phyloP scores from a whole-genome alignment of 2,888 invertebrate genomes.

The Spicauda simplicius region DNA sequence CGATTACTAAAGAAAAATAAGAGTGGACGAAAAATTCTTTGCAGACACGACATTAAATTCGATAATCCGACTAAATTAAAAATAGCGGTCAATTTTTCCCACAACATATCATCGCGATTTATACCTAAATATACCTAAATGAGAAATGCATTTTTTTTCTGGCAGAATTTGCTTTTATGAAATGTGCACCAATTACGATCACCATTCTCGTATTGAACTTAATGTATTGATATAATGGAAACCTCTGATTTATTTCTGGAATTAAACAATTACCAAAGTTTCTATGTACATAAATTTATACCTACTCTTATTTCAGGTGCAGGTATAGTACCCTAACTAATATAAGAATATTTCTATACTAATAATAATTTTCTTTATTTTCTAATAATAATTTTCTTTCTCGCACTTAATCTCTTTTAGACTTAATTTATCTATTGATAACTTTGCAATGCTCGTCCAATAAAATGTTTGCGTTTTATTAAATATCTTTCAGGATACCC shows the following conservation, averaged over 20 bases:
- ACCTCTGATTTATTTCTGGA: too few species aligned
- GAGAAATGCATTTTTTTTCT: too few species aligned
- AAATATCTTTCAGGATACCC: neutral
- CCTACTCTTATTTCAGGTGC: too few species aligned
- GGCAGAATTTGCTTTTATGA: constrained; percentile 22
- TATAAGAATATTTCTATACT: too few species aligned
- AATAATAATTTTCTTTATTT: too few species aligned
- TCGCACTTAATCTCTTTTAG: neutral
- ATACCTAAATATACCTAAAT: too few species aligned
- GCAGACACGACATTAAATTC: constrained; percentile 11
- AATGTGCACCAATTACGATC: constrained; percentile 8
- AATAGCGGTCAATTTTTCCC: constrained; percentile 9
- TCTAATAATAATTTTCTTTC: neutral
- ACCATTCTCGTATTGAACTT: constrained; percentile 4
- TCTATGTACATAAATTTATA: neutral
- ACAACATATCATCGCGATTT: too few species aligned
- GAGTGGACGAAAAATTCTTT: neutral
- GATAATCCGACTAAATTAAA: constrained; percentile 12
- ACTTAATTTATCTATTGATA: neutral
- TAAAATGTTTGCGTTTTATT: neutral
- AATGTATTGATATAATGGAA: constrained; percentile 6
- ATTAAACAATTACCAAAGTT: neutral
- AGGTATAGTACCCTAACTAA: too few species aligned
- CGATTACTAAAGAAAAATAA: constrained; percentile 23
- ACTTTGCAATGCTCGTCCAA: neutral